phyloP scores from a whole-genome alignment of 2,888 invertebrate genomes.

The Meghimatium bilineatum region DNA sequence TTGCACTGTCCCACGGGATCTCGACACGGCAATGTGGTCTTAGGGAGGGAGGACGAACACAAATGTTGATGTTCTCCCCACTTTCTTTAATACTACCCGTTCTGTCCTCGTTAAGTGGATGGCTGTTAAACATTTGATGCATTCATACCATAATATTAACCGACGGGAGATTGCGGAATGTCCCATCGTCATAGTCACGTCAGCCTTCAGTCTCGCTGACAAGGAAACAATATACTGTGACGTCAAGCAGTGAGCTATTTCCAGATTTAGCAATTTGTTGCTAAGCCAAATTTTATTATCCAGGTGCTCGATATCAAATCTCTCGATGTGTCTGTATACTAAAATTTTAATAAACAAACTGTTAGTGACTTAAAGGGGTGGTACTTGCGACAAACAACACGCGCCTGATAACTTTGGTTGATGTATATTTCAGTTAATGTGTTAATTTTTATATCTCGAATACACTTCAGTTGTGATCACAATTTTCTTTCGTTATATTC shows the following conservation, averaged over 20 bases:
- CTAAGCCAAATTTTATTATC: not conserved
- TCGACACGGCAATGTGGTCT: constrained; percentile 19
- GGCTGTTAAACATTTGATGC: constrained; percentile 10
- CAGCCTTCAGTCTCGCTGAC: not conserved
- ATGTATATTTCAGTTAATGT: no score
- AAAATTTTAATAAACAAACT: not conserved
- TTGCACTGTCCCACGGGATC: not conserved
- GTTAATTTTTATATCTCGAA: no score
- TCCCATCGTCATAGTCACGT: not conserved
- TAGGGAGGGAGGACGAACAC: not conserved
- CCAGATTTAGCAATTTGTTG: not conserved
- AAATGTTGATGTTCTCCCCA: not conserved
- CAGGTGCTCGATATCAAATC: not conserved
- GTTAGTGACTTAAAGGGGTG: no score
- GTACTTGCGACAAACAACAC: no score
- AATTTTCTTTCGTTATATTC: no score
- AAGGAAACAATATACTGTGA: not conserved
- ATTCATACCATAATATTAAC: constrained; percentile 15
- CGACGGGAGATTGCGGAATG: constrained; percentile 1
- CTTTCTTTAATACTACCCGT: not conserved
- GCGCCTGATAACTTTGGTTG: no score
- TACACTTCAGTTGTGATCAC: no score
- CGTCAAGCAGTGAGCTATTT: constrained; percentile 9
- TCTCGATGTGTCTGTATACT: not conserved
- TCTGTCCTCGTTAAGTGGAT: constrained; percentile 6